phyloP scores from a whole-genome alignment of 1,140 invertebrate genomes.

The Calliphora vicina region DNA sequence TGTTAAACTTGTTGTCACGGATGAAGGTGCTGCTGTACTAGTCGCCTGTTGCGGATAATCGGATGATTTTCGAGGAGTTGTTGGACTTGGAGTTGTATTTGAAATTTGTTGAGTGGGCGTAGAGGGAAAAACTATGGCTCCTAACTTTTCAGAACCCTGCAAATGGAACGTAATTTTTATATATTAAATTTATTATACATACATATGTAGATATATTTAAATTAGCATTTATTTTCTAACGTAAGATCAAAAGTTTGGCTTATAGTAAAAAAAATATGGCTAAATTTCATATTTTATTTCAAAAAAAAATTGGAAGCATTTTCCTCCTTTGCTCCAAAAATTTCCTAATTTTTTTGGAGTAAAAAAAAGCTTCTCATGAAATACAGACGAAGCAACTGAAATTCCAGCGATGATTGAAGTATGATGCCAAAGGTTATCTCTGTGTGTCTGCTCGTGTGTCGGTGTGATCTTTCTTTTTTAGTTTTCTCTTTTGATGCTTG shows the following conservation, averaged over 20 bases:
- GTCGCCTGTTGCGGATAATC: slow-evolving; percentile 53
- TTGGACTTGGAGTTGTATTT: slow-evolving; percentile 50
- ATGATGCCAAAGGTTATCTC: slow-evolving; percentile 10
- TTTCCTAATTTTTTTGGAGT: background rate
- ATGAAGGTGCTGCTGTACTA: slow-evolving; percentile 40
- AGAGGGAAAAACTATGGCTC: slow-evolving; percentile 78
- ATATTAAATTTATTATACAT: background rate
- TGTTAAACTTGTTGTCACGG: slow-evolving; percentile 48
- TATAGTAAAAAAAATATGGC: too few relatives aligned
- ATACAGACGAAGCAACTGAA: background rate
- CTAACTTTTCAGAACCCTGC: slow-evolving; percentile 73
- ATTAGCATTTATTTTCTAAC: background rate
- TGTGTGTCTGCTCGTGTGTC: background rate
- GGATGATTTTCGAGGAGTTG: slow-evolving; percentile 47
- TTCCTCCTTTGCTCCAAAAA: background rate
- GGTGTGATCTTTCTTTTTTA: too few relatives aligned
- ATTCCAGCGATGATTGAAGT: background rate
- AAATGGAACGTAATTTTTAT: slow-evolving; percentile 45
- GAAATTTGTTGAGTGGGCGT: slow-evolving; percentile 69
- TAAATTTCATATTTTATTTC: background rate
- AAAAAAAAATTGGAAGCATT: background rate
- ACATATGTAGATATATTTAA: background rate
- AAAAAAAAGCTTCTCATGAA: background rate
- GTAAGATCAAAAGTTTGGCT: slow-evolving; percentile 21
- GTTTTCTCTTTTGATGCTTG: too few relatives aligned